Conservation (phyloP, 2,888 invertebrate genomes). For the Rhynchonema sp. region DNA sequence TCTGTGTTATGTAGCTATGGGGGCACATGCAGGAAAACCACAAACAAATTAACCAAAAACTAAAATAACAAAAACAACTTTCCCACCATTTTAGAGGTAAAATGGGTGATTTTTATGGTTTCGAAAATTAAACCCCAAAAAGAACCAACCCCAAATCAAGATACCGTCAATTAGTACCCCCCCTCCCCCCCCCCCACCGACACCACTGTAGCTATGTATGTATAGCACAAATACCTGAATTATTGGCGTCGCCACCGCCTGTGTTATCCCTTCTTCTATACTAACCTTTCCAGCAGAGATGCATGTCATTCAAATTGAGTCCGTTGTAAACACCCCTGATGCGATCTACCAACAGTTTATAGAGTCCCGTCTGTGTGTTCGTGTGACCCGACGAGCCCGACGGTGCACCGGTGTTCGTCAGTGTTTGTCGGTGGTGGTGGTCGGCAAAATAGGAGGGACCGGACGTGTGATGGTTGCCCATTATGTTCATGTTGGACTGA, state of each 20-base stretch:
- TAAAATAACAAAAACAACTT: too few relatives aligned
- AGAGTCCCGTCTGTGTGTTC: not conserved
- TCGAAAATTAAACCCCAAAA: too few relatives aligned
- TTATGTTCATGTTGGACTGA: not conserved
- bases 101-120: too few relatives aligned
- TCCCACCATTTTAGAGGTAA: too few relatives aligned
- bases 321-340: constrained; percentile 6
- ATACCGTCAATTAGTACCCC: too few relatives aligned
- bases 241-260: not conserved
- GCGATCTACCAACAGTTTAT: constrained; percentile 2
- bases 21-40: too few relatives aligned
- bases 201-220: too few relatives aligned
- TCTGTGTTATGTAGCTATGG: too few relatives aligned
- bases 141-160: too few relatives aligned
- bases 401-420: not conserved
- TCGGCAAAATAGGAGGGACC: not conserved
- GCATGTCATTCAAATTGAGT: constrained; percentile 6
- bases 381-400: not conserved
- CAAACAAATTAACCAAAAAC: too few relatives aligned
- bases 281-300: constrained; percentile 10
- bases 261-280: not conserved
- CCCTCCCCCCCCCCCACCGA: too few relatives aligned
- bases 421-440: not conserved
- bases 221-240: too few relatives aligned
- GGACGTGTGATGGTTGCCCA: not conserved